Evolutionary conservation across 1,140 invertebrate genomes (phyloP), one percentile per base, ranked within the genome.

Genomic region (Drosophila sp.): DNA sequence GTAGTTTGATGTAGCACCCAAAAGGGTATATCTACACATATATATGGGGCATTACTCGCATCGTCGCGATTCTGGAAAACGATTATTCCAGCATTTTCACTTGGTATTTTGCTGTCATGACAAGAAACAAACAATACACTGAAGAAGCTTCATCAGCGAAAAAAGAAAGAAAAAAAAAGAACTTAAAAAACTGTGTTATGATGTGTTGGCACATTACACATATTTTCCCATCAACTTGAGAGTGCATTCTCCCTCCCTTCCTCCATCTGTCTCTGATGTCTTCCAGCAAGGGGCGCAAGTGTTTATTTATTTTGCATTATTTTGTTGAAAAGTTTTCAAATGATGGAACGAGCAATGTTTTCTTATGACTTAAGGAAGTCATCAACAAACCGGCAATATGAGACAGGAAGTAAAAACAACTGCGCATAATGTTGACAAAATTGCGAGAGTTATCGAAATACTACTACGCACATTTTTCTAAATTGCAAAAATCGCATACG

Each of bases 271-370:
- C 40, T 41, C 32, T 58, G 33, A 32, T 64, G 17, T 30, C 35
- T 11, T 10, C 60, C 44, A 67, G 70, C 7, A 35, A 61, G 32
- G 6, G 55, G 8, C 6, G 35, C 27, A 56, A 85, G 78, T 84
- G 78, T 84, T 86, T 84, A 74, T 85, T 84, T 86, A 57, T 72
- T 80, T 80, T 70, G 33, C 57, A 38, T 50, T 50, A 50, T 50
- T 50, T 50, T 27, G 44, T 27, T 50, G 25, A 50, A 50, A 50
- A 50, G 23, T 50, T 50, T 50, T 27, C 8, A n/a, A 17, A 50
- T 27, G 23, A 50, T 50, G 23, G 7, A 50, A 11, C 35, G 10
- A 27, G 27, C 23, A 50, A 50, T 27, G 23, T 50, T 47, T 47
- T 50, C 44, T 27, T 50, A 50, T 50, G 44, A 8, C 44, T 50